Evolutionary conservation across 1,140 invertebrate species (phyloP).

Genomic region (Drosophila kanapiae): DNA sequence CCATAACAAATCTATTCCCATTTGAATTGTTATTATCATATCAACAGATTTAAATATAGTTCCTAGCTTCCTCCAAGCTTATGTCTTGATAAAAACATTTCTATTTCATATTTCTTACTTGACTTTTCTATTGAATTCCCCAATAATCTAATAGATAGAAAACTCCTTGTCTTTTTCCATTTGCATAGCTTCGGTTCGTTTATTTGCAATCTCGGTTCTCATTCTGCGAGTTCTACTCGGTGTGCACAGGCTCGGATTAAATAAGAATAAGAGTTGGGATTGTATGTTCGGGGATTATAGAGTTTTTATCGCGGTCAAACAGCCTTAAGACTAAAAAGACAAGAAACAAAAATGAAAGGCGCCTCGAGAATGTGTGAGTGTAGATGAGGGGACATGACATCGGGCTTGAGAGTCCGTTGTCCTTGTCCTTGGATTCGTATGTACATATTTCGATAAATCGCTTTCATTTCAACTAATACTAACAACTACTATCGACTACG

Average conservation of each 20-base stretch:
- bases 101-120: background rate
- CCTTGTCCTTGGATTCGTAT: constrained; percentile 54
- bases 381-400: constrained; percentile 48
- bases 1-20: too few relatives aligned
- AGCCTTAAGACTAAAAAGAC: constrained; percentile 79
- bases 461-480: constrained; percentile 78
- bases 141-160: background rate
- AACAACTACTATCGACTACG: constrained; percentile 73
- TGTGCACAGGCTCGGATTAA: constrained; percentile 45
- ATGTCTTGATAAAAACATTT: background rate
- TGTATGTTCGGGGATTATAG: constrained; percentile 34
- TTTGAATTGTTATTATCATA: too few relatives aligned
- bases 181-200: constrained; percentile 50
- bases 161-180: constrained; percentile 12
- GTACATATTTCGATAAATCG: constrained; percentile 69
- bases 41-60: background rate
- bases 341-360: constrained; percentile 75
- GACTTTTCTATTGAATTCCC: background rate
- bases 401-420: background rate
- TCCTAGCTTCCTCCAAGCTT: background rate
- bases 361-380: constrained; percentile 63
- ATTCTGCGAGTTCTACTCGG: constrained; percentile 46
- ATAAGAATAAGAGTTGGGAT: constrained; percentile 50
- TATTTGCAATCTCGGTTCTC: constrained; percentile 51
- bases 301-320: constrained; percentile 79